Evolutionary conservation across 2,888 invertebrate species (phyloP).

Genomic region (Stenolophus ochropezus): DNA sequence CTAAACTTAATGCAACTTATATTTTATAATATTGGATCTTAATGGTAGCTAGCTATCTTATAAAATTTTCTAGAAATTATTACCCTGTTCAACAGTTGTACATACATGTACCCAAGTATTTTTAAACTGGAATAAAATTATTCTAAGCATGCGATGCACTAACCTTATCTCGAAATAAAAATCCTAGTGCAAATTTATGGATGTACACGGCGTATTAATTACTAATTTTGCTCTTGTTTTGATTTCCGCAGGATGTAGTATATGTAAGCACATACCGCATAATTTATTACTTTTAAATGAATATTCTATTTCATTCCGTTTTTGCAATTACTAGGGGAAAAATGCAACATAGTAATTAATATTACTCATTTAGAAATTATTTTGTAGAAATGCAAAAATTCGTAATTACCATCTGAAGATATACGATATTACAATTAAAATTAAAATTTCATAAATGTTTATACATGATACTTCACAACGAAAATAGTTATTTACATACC

Average conservation of each 20-base stretch:
- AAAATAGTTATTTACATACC: too few species aligned
- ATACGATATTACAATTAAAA: too few species aligned
- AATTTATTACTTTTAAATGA: conserved; percentile 42
- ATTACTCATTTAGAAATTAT: conserved; percentile 4
- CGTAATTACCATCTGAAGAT: not conserved
- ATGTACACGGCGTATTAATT: conserved; percentile 19
- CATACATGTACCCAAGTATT: too few species aligned
- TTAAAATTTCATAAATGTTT: too few species aligned
- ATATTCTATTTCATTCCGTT: conserved; percentile 32
- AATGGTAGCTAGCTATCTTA: too few species aligned
- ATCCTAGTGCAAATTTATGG: conserved; percentile 20
- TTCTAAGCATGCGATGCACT: not conserved
- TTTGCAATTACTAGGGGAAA: conserved; percentile 2
- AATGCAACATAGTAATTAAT: not conserved
- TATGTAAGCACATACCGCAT: conserved; percentile 26
- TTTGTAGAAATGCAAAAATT: not conserved
- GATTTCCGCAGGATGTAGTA: conserved; percentile 31
- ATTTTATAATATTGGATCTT: too few species aligned
- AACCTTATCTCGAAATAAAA: not conserved
- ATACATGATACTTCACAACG: too few species aligned
- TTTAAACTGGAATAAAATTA: not conserved
- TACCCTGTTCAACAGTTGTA: too few species aligned
- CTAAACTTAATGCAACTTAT: too few species aligned
- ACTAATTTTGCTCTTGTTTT: conserved; percentile 38
- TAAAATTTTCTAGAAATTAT: too few species aligned